A percentile compares a stretch with the other conserved stretches of the same genome.
Evolutionary conservation across 1,140 invertebrate genomes (phyloP).

Genomic region (Temnothorax nylanderi): DNA sequence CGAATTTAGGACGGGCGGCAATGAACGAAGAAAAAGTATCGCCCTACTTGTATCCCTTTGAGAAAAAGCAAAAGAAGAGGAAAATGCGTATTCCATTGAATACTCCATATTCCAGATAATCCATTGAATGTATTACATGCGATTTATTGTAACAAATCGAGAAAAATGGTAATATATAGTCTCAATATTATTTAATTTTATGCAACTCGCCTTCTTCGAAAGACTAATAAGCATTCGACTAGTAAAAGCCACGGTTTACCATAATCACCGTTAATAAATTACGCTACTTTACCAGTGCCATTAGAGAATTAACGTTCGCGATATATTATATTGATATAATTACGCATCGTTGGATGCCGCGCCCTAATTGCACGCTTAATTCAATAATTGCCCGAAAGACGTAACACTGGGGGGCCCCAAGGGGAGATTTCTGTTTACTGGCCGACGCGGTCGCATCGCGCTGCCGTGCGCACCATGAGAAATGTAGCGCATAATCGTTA

Average conservation of each 20-base stretch:
- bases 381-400: conserved; percentile 33
- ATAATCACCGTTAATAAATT: conserved; percentile 33
- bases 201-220: not conserved
- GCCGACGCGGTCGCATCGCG: not conserved
- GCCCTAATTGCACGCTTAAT: conserved; percentile 48
- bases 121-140: not conserved
- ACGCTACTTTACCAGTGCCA: not conserved
- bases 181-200: not conserved
- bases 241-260: not conserved
- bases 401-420: not conserved
- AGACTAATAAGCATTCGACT: not conserved
- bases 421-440: not conserved
- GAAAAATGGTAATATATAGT: not conserved
- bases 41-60: conserved; percentile 4
- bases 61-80: not conserved
- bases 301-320: conserved; percentile 23
- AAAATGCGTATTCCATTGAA: too few species aligned
- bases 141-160: not conserved
- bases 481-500: conserved; percentile 55
- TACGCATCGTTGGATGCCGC: conserved; percentile 5
- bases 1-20: conserved; percentile 6
- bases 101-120: too few species aligned
- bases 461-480: conserved; percentile 27
- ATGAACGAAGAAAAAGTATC: conserved; percentile 2
- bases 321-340: conserved; percentile 46